A percentile compares a stretch with the other conserved stretches of the same genome.
phyloP scores from a whole-genome alignment of 2,113 vertebrate genomes.

The Synchiropus splendidus region DNA sequence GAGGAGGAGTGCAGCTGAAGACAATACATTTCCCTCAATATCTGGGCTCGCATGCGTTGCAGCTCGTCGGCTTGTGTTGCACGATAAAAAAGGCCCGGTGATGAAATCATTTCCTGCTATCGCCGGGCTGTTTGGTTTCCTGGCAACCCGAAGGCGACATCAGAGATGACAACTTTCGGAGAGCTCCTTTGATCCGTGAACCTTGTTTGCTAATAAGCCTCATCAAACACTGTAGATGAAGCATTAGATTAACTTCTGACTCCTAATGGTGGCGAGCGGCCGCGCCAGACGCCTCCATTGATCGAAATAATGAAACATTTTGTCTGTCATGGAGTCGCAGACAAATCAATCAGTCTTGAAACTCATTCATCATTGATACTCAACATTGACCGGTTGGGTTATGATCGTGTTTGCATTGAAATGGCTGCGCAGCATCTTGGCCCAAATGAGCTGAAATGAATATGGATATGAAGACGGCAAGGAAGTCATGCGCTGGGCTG shows the following conservation, averaged over 20 bases:
- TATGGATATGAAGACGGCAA: background rate
- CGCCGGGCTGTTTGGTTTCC: conserved; percentile 43
- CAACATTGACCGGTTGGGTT: conserved; percentile 14
- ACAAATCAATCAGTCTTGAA: conserved; percentile 45
- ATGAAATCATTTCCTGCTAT: conserved; percentile 58
- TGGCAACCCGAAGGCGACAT: conserved; percentile 33
- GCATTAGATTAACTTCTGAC: conserved; percentile 30
- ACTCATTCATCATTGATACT: conserved; percentile 43
- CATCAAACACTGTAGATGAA: conserved; percentile 33
- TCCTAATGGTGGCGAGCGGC: conserved; percentile 36
- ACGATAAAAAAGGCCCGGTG: conserved; percentile 6
- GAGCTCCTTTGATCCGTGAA: conserved; percentile 34
- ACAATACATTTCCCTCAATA: conserved; percentile 3
- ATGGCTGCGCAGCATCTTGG: conserved; percentile 9
- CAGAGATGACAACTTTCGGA: conserved; percentile 19
- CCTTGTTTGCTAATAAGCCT: conserved; percentile 29
- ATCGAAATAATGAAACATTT: conserved; percentile 55
- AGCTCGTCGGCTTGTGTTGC: conserved; percentile 14
- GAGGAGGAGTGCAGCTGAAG: too few relatives aligned
- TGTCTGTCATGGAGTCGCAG: conserved; percentile 31
- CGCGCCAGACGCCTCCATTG: conserved; percentile 37
- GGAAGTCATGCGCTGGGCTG: conserved; percentile 9
- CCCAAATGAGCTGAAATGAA: conserved; percentile 6
- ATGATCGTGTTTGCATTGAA: conserved; percentile 35
- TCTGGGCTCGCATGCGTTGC: conserved; percentile 5